A percentile compares a stretch with the other conserved stretches of the same genome.
These are phyloP conservation scores for Nemurella pictetii DNA, from an alignment of 2,888 invertebrate genomes.

Conservation along the genomic window DNA sequence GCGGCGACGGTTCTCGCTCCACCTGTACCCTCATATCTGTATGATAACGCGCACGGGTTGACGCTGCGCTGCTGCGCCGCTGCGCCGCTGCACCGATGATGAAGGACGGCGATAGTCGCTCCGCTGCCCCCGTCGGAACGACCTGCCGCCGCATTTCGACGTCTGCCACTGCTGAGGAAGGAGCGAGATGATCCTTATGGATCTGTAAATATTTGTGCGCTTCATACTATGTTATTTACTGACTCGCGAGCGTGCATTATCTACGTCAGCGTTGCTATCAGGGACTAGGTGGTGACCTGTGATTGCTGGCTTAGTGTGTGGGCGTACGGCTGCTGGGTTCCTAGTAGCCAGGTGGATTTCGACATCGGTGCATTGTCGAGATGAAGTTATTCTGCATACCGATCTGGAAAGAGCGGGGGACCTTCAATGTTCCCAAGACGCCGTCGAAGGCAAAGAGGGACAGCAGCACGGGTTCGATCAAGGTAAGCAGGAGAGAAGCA, in stretches of 20 bases:
- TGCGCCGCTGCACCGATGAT: neutral
- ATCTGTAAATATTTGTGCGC: neutral
- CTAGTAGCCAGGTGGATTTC: neutral
- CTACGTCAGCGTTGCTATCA: neutral
- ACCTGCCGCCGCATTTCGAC: conserved; percentile 20
- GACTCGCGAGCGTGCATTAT: neutral
- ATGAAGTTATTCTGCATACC: conserved; percentile 26
- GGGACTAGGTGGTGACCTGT: neutral
- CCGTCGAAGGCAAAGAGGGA: neutral
- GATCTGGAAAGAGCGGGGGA: neutral
- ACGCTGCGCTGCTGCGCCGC: no score
- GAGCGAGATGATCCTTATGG: neutral
- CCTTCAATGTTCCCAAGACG: neutral
- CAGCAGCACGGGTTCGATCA: neutral
- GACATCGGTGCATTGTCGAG: neutral
- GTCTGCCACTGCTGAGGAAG: neutral
- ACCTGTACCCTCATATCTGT: conserved; percentile 9
- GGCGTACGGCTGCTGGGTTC: no score
- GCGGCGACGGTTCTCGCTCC: neutral
- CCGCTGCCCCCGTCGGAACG: neutral
- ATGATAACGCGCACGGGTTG: conserved; percentile 10
- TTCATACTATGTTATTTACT: conserved; percentile 12
- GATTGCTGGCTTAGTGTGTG: neutral
- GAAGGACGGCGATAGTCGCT: conserved; percentile 14
- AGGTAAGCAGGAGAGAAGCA: neutral